phyloP scores from a whole-genome alignment of 2,888 invertebrate species.

The Drosophila aldrichi region DNA sequence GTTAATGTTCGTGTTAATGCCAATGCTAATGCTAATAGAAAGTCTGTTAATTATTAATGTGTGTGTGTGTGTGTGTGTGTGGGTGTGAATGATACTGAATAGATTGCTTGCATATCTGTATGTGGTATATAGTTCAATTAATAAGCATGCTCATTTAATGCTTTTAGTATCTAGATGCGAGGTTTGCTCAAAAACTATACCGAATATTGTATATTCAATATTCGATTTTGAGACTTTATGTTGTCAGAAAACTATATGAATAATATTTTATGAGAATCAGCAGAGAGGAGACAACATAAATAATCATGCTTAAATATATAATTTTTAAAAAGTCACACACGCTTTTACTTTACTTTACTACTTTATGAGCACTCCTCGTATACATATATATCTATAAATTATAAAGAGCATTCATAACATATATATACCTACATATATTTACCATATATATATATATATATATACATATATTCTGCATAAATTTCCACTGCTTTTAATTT shows the following conservation, averaged over 20 bases:
- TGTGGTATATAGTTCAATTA: not conserved
- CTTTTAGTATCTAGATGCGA: not conserved
- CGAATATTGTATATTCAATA: too few species aligned
- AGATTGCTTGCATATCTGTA: not conserved
- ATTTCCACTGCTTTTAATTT: constrained; percentile 1
- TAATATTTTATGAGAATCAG: too few species aligned
- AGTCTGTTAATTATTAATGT: not conserved
- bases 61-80: not conserved
- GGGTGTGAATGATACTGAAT: not conserved
- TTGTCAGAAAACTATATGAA: too few species aligned
- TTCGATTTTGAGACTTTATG: too few species aligned
- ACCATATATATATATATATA: not conserved
- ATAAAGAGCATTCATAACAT: not conserved
- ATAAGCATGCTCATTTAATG: not conserved
- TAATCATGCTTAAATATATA: too few species aligned
- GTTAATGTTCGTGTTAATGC: not conserved
- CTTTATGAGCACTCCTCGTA: too few species aligned
- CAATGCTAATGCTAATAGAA: constrained; percentile 7
- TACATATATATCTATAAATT: too few species aligned
- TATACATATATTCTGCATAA: not conserved
- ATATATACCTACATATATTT: not conserved
- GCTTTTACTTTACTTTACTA: too few species aligned
- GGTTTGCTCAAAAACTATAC: not conserved
- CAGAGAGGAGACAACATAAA: too few species aligned
- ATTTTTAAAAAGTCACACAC: too few species aligned